Percentiles rank a stretch among this genome's conserved stretches.
phyloP scores from a whole-genome alignment of 1,140 invertebrate genomes.

The Trinorchestia longiramus region DNA sequence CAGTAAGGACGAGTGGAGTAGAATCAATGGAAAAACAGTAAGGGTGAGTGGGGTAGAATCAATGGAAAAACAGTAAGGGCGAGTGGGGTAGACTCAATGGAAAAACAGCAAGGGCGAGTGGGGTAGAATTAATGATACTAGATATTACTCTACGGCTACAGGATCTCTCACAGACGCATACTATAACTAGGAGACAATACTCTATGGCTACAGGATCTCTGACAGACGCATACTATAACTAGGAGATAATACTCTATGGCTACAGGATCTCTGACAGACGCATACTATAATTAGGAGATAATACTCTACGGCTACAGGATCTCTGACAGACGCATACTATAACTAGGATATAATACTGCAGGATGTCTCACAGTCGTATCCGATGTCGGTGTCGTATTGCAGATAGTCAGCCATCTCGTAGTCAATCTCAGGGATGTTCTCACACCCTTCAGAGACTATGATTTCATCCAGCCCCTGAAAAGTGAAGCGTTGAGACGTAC shows the following conservation, averaged over 20 bases:
- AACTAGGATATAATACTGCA: not conserved
- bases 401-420: slow-evolving; percentile 12
- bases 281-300: too few species aligned
- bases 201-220: not conserved
- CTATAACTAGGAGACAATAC: not conserved
- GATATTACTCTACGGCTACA: not conserved
- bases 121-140: too few species aligned
- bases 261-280: too few species aligned
- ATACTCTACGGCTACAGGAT: too few species aligned
- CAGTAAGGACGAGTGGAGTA: too few species aligned
- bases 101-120: too few species aligned
- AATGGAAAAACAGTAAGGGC: too few species aligned
- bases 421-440: slow-evolving; percentile 18
- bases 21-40: too few species aligned
- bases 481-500: not conserved
- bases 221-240: not conserved
- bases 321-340: too few species aligned
- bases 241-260: not conserved
- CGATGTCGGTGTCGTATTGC: slow-evolving; percentile 30
- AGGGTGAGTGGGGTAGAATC: too few species aligned
- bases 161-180: not conserved
- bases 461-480: not conserved
- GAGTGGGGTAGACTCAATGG: too few species aligned
- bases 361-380: slow-evolving; percentile 17
- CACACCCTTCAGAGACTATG: not conserved